Evolutionary conservation across 1,140 invertebrate genomes (phyloP).

Genomic region (Belonocnema kinseyi): DNA sequence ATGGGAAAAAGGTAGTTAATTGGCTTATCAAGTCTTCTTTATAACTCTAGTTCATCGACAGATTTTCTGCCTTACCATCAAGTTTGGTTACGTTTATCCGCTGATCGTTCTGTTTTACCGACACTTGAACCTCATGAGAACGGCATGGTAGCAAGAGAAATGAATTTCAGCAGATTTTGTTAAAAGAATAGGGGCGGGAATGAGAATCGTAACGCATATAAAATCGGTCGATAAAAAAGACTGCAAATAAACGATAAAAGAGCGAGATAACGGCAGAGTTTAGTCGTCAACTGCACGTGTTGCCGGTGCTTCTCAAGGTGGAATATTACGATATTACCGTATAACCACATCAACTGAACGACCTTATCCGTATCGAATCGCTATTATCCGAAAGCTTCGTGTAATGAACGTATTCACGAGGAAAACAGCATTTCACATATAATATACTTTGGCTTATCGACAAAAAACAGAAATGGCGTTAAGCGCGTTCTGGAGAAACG

Average conservation of each 20-base stretch:
- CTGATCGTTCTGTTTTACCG: too few species aligned
- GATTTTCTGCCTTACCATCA: too few species aligned
- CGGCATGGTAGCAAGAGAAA: too few species aligned
- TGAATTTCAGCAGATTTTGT: background rate
- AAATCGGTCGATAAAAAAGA: background rate
- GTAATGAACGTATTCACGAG: conserved; percentile 17
- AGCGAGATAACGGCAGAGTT: conserved; percentile 3
- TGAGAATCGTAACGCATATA: background rate
- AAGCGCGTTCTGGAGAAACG: background rate
- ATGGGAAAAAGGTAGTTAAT: too few species aligned
- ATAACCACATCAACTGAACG: conserved; percentile 16
- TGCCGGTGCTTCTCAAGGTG: conserved; percentile 15
- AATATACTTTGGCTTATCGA: conserved; percentile 5
- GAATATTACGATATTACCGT: conserved; percentile 27
- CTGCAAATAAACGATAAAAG: conserved; percentile 9
- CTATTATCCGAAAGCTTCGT: conserved; percentile 11
- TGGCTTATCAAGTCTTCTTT: too few species aligned
- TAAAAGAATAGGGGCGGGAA: background rate
- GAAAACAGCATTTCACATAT: conserved; percentile 1
- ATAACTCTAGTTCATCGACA: too few species aligned
- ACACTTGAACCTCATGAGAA: too few species aligned
- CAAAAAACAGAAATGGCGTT: background rate
- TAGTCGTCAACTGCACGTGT: conserved; percentile 26
- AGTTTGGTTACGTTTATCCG: too few species aligned
- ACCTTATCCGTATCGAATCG: conserved; percentile 19